A percentile compares a stretch with the other conserved stretches of the same genome.
phyloP scores from a whole-genome alignment of 2,113 vertebrate genomes.

The Gracilinanus agilis region DNA sequence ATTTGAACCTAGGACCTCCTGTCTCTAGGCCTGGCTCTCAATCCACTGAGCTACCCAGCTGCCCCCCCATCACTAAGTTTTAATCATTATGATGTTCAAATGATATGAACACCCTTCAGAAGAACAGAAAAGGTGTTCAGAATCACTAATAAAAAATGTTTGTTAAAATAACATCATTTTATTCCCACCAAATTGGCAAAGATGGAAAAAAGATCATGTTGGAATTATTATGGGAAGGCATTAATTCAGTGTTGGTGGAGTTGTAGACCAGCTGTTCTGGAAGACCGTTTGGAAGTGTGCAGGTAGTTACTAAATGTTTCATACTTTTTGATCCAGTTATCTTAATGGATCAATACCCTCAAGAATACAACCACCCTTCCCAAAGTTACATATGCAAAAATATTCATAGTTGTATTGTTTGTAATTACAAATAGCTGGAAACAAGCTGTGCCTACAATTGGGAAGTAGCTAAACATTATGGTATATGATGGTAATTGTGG shows the following conservation, averaged over 20 bases:
- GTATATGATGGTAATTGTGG: not conserved
- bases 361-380: not conserved
- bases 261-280: not conserved
- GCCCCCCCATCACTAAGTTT: no score
- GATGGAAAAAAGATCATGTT: not conserved
- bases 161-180: not conserved
- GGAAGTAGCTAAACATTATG: not conserved
- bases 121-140: not conserved
- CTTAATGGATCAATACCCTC: not conserved
- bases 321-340: not conserved
- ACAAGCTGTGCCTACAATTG: not conserved
- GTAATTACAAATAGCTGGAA: not conserved
- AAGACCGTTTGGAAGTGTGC: not conserved
- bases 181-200: not conserved
- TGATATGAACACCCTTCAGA: not conserved
- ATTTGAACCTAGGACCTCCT: no score
- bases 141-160: not conserved
- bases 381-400: not conserved
- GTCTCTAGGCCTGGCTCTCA: no score
- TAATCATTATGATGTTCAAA: not conserved
- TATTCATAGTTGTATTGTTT: not conserved
- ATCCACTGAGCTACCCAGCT: no score
- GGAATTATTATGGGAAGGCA: not conserved
- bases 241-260: not conserved
- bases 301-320: not conserved